Evolutionary conservation across 2,113 vertebrate genomes (phyloP).

Genomic region (Clarias gariepinus): DNA sequence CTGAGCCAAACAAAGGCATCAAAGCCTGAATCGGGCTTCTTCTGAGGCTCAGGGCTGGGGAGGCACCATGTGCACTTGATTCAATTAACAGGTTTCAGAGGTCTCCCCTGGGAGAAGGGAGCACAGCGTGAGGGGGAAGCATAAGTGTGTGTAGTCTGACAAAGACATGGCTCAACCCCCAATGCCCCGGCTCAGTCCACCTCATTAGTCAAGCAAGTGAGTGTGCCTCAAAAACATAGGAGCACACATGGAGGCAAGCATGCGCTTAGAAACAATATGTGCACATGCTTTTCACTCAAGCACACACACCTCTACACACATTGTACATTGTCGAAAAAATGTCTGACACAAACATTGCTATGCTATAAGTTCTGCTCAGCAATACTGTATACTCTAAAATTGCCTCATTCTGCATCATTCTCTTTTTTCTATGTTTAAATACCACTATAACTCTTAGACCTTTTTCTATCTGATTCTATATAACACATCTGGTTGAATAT

Average conservation of each 20-base stretch:
- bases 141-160: conserved; percentile 69
- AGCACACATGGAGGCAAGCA: conserved; percentile 10
- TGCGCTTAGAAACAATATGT: conserved; percentile 1
- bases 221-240: conserved; percentile 63
- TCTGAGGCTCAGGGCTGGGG: conserved; percentile 61
- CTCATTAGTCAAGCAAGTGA: conserved; percentile 76
- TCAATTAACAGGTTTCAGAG: conserved; percentile 88
- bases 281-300: conserved; percentile 6
- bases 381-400: conserved; percentile 37
- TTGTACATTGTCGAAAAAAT: neutral
- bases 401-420: conserved; percentile 50
- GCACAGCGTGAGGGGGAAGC: conserved; percentile 53
- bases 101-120: conserved; percentile 75
- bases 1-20: conserved; percentile 68
- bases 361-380: neutral
- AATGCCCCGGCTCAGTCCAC: conserved; percentile 65
- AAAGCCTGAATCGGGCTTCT: conserved; percentile 61
- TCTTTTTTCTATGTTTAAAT: conserved; percentile 45
- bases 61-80: conserved; percentile 79
- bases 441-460: conserved; percentile 46
- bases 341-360: neutral
- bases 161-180: conserved; percentile 77
- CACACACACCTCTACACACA: neutral
- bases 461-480: conserved; percentile 26
- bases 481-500: conserved; percentile 48